phyloP scores from a whole-genome alignment of 2,888 invertebrate genomes.

The Gastrophysa polygoni region DNA sequence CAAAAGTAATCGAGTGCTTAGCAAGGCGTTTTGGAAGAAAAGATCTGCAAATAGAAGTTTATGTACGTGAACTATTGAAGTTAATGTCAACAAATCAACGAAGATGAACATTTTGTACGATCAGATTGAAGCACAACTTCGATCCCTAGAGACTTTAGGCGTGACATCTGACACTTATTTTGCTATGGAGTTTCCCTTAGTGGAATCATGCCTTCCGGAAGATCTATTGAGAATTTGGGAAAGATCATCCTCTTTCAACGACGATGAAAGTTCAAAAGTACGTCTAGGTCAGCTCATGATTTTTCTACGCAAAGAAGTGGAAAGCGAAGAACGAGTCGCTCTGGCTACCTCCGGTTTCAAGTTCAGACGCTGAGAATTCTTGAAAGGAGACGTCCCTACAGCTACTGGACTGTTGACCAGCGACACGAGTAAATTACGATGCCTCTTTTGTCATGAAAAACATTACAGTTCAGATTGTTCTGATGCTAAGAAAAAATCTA shows the following conservation, averaged over 20 bases:
- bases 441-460: neutral
- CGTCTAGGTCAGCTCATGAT: neutral
- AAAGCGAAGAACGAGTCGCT: neutral
- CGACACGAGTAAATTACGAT: no score
- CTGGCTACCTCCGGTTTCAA: neutral
- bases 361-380: neutral
- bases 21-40: constrained; percentile 43
- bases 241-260: neutral
- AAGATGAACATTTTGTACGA: constrained; percentile 35
- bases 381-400: neutral
- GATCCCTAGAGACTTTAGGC: neutral
- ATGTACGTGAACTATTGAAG: constrained; percentile 44
- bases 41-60: constrained; percentile 44
- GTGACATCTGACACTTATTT: constrained; percentile 38
- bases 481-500: neutral
- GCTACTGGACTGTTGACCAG: no score
- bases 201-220: constrained; percentile 45
- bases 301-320: neutral
- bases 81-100: constrained; percentile 30
- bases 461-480: neutral
- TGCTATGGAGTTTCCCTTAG: constrained; percentile 45
- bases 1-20: constrained; percentile 32
- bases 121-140: constrained; percentile 41
- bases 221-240: constrained; percentile 42
- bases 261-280: neutral